Base-by-base conservation (phyloP, 2,888 invertebrate genomes). In the Rhagonycha fulva region DNA sequence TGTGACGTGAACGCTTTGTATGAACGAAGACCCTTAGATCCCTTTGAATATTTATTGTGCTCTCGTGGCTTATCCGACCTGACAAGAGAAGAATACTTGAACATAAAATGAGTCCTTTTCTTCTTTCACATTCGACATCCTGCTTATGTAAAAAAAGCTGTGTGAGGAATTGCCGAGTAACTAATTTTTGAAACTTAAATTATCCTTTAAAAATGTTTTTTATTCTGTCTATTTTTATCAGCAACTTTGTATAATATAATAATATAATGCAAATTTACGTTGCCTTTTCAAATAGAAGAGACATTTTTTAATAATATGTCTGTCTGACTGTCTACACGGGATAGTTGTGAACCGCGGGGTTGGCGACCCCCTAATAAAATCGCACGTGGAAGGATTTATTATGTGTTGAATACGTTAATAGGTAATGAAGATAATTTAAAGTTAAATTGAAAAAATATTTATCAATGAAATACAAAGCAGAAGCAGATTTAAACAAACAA, bases 41-140 rank as follows among this genome's bases (percentile, higher is more conserved):
- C 80, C 80, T 80, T 79, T 81, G 81, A 80, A 81, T 81, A 81
- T 81, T 81, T 81, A 81, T 81, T 81, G 80, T 80, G 76, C 79
- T 77, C 79, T 72, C 78, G 74, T 80, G 77, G 81, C 81, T 81
- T 81, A 81, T 80, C 81, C 80, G 75, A 80, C 81, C 80, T 78
- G 80, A 81, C 81, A 81, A 78, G 81, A 79, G 79, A 75, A 76
- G 80, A 81, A 80, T 80, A 78, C 80, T 80, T 80, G 79, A 78
- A 80, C 79, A 80, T 79, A 80, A 78, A 79, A 78, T 77, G 78
- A 78, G 72, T 72, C 69, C 63, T 68, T 67, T 69, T 71, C 72
- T 32, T 76, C 74, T 74, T 70, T 68, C 71, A 74, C 62, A 24
- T 69, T 24, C 74, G 66, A 47, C 61, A 32, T 30, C 60, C 70